Percentiles rank a stretch among this genome's conserved stretches.
Evolutionary conservation across 2,113 vertebrate genomes (phyloP).

Genomic region (Oreochromis spilurus): DNA sequence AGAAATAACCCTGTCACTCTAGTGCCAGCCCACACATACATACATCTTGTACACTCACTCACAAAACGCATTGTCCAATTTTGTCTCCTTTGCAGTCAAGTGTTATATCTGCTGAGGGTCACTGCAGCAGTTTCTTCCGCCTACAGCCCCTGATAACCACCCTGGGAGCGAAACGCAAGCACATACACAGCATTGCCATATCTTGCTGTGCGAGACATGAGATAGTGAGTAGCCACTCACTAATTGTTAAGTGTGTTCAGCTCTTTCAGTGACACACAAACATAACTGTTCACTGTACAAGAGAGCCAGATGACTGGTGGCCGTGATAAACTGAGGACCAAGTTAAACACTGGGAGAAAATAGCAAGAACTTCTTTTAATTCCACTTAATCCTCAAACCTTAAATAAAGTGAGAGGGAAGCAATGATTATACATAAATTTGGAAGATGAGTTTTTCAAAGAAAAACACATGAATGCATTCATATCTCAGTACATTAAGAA

Average conservation of each 20-base stretch:
- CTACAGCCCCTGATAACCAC: conserved; percentile 45
- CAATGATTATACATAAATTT: not conserved
- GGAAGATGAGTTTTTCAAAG: not conserved
- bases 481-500: not conserved
- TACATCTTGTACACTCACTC: not conserved
- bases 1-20: conserved; percentile 1
- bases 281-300: not conserved
- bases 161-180: conserved; percentile 18
- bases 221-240: conserved; percentile 24
- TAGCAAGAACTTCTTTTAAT: not conserved
- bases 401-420: not conserved
- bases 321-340: not conserved
- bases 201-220: conserved; percentile 5
- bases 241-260: not conserved
- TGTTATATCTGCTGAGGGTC: conserved; percentile 36
- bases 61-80: conserved; percentile 4
- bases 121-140: conserved; percentile 25
- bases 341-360: not conserved
- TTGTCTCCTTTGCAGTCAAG: not conserved
- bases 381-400: not conserved
- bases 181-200: not conserved
- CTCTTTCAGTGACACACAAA: not conserved
- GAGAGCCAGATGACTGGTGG: not conserved
- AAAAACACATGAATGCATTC: not conserved
- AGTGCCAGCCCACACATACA: not conserved